phyloP scores from a whole-genome alignment of 2,113 vertebrate species.

The Gavia stellata region DNA sequence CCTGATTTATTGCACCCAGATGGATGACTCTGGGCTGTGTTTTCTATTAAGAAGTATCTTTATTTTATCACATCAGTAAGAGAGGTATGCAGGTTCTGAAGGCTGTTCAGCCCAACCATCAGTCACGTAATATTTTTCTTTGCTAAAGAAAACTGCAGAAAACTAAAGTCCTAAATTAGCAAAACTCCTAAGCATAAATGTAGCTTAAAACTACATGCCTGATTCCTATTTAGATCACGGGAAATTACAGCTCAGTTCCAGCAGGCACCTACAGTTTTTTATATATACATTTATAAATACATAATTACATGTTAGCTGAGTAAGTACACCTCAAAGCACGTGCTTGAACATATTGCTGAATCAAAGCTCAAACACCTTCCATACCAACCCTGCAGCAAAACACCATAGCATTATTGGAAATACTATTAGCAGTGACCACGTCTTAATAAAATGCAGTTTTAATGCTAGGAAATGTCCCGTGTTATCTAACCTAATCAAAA shows the following conservation, averaged over 20 bases:
- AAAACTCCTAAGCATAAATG: background rate
- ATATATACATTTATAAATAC: background rate
- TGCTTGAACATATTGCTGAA: background rate
- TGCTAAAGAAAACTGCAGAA: background rate
- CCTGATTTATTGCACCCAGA: slow-evolving; percentile 47
- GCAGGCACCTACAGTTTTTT: background rate
- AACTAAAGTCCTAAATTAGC: background rate
- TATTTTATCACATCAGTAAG: slow-evolving; percentile 4
- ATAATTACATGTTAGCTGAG: background rate
- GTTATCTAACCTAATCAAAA: background rate
- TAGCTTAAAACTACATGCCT: background rate
- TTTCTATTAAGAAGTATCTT: slow-evolving; percentile 36
- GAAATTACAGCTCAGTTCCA: slow-evolving; percentile 9
- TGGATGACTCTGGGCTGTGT: background rate
- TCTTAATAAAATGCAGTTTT: background rate
- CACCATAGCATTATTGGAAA: background rate
- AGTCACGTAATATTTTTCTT: background rate
- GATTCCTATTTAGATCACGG: background rate
- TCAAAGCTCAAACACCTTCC: background rate
- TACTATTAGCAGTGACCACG: background rate
- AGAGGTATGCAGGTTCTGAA: background rate
- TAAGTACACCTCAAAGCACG: background rate
- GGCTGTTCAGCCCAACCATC: background rate
- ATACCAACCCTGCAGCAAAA: background rate
- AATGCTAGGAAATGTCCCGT: background rate